Conservation (phyloP, 1,140 invertebrate species). For the Papilio xuthus region DNA sequence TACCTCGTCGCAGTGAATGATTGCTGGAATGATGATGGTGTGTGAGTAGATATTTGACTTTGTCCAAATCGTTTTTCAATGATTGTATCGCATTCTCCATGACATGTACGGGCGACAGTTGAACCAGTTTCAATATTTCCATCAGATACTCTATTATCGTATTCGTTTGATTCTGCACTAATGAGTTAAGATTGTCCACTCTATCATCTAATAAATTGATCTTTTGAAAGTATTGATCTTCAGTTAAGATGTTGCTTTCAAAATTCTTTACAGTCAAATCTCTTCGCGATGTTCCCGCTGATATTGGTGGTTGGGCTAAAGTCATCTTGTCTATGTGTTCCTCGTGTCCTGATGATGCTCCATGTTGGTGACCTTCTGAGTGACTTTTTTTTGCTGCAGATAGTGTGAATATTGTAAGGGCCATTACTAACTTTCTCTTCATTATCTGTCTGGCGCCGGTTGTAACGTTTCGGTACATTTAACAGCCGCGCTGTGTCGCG, state of each 20-base stretch:
- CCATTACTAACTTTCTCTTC: constrained; percentile 30
- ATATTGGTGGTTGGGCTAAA: background rate
- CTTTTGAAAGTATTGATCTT: constrained; percentile 68
- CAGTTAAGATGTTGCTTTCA: constrained; percentile 65
- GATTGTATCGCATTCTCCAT: constrained; percentile 50
- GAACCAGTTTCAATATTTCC: constrained; percentile 58
- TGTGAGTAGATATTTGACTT: constrained; percentile 48
- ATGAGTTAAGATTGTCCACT: constrained; percentile 59
- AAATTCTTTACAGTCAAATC: constrained; percentile 68
- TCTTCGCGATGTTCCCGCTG: constrained; percentile 42
- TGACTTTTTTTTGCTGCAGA: constrained; percentile 1
- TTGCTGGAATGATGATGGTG: constrained; percentile 39
- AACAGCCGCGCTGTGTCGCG: background rate
- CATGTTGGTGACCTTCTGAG: background rate
- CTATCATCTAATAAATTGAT: constrained; percentile 64
- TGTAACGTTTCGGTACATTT: constrained; percentile 22
- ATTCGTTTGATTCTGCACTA: constrained; percentile 59
- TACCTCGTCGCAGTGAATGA: constrained; percentile 41
- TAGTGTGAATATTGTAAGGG: constrained; percentile 14
- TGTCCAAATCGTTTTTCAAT: constrained; percentile 58
- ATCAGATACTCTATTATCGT: constrained; percentile 63
- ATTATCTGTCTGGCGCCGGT: constrained; percentile 3
- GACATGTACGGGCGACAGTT: constrained; percentile 47
- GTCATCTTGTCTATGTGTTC: background rate
- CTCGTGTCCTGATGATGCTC: background rate